Conservation (phyloP, 2,797 vertebrate species). For the Siniperca undulata region DNA sequence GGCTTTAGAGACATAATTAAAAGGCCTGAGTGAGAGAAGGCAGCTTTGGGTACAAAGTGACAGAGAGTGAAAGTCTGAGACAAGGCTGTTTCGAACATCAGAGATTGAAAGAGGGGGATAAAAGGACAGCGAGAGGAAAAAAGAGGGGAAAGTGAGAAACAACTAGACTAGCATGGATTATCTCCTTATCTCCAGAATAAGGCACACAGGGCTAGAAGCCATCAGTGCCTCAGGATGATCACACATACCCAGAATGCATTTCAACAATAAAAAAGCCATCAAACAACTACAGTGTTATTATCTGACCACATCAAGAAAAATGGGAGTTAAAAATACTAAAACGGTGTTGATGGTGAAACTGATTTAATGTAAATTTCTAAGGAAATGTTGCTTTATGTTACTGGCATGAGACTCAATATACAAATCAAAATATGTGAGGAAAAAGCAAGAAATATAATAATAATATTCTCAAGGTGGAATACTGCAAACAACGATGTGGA, state of each 20-base stretch:
- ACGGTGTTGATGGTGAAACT: neutral
- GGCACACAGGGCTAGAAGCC: neutral
- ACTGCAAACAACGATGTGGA: neutral
- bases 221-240: conserved; percentile 1
- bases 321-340: rapidly evolving
- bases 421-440: neutral
- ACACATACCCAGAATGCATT: neutral
- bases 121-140: conserved; percentile 36
- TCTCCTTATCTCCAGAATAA: conserved; percentile 1
- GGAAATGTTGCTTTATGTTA: neutral
- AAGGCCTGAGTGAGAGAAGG: conserved; percentile 61
- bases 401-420: neutral
- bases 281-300: neutral
- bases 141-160: conserved; percentile 15
- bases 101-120: conserved; percentile 40
- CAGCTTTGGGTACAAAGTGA: conserved; percentile 69
- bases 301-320: neutral
- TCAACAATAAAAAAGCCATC: neutral
- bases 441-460: neutral
- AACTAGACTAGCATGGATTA: conserved; percentile 50
- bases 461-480: neutral
- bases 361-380: neutral
- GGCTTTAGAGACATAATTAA: conserved; percentile 81
- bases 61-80: conserved; percentile 63
- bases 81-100: conserved; percentile 44